Percentiles rank a stretch among this genome's conserved stretches.
These are phyloP conservation scores for Serranochromis macrocephalus DNA, from an alignment of 2,113 vertebrate species.

Conservation along the genomic window DNA sequence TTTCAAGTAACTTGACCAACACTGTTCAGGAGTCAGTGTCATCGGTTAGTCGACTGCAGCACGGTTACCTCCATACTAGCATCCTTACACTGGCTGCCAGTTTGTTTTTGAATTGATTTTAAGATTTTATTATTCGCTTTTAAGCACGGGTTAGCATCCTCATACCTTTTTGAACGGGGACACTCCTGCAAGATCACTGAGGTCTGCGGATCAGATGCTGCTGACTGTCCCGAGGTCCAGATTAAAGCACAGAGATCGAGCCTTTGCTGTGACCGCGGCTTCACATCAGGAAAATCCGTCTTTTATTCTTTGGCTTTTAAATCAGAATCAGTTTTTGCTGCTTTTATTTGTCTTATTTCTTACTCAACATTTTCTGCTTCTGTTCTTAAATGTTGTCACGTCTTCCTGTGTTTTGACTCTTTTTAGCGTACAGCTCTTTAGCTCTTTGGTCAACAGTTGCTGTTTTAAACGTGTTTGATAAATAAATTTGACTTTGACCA, in stretches of 20 bases:
- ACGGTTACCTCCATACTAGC: neutral
- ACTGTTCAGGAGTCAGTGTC: neutral
- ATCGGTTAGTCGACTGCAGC: neutral
- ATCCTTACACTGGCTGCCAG: neutral
- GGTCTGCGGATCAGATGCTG: neutral
- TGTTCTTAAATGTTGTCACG: neutral
- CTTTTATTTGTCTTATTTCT: neutral
- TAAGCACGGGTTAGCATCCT: neutral
- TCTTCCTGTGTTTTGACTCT: neutral
- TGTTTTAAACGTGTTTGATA: neutral
- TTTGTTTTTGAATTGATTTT: neutral
- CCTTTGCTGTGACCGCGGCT: neutral
- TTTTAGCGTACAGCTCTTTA: neutral
- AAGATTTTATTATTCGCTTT: neutral
- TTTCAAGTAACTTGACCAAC: too few species aligned
- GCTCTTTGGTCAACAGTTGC: neutral
- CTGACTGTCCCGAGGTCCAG: neutral
- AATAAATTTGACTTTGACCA: neutral
- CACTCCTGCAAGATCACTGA: neutral
- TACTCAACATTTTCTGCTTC: neutral
- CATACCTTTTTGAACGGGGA: neutral
- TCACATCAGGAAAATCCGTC: neutral
- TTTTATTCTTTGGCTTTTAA: neutral
- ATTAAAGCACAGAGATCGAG: accelerated
- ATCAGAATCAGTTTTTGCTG: neutral